These are phyloP conservation scores for Rhyacichthys aspro DNA, from an alignment of 2,797 vertebrate species.

Conservation along the genomic window DNA sequence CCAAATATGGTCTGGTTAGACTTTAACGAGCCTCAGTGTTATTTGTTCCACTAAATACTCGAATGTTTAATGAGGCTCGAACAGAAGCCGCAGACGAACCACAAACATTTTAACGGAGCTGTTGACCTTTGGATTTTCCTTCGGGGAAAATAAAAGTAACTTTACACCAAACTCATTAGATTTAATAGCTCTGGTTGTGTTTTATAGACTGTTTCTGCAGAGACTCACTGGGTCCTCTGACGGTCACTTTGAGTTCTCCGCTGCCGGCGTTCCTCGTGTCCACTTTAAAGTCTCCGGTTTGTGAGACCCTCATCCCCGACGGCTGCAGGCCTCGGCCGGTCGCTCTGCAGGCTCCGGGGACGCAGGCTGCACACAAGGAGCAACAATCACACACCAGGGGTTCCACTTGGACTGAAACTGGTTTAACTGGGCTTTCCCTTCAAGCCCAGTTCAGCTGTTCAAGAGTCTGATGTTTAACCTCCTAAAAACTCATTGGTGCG, in stretches of 20 bases:
- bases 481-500: too few relatives aligned
- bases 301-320: conserved; percentile 85
- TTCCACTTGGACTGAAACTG: too few relatives aligned
- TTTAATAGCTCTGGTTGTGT: neutral
- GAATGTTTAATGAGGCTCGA: neutral
- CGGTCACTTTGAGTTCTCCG: conserved; percentile 85
- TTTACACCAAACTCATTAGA: conserved; percentile 1
- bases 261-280: conserved; percentile 91
- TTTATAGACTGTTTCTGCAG: neutral
- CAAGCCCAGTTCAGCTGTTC: too few relatives aligned
- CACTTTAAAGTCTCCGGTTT: conserved; percentile 92
- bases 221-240: conserved; percentile 95
- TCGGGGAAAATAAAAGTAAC: neutral
- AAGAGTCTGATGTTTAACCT: too few relatives aligned
- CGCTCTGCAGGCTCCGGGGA: conserved; percentile 89
- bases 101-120: conserved; percentile 3
- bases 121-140: conserved; percentile 2
- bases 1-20: neutral
- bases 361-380: conserved; percentile 82
- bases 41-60: conserved; percentile 14
- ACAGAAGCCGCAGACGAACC: neutral
- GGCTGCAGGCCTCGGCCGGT: conserved; percentile 93
- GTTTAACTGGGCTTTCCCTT: too few relatives aligned
- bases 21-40: neutral
- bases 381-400: too few relatives aligned